phyloP scores from a whole-genome alignment of 2,797 vertebrate species.

The Acanthopagrus latus region DNA sequence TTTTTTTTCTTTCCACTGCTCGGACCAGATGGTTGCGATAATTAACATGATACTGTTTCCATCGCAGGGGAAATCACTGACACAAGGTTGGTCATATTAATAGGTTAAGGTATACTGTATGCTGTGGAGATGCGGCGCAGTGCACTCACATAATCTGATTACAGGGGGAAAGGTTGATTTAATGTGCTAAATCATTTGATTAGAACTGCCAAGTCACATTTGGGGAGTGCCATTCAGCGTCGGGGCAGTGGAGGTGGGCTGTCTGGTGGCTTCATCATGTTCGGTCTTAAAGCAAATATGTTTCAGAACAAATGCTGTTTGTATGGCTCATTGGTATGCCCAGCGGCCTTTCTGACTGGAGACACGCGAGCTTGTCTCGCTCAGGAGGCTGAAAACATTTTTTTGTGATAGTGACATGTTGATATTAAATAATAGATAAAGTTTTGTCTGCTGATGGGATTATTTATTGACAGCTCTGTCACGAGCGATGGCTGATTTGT shows the following conservation, averaged over 20 bases:
- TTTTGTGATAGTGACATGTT: slow-evolving; percentile 9
- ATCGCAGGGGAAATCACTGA: slow-evolving; percentile 88
- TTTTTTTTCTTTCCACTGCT: slow-evolving; percentile 73
- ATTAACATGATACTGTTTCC: slow-evolving; percentile 90
- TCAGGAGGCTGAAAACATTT: slow-evolving; percentile 26
- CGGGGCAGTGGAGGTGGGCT: slow-evolving; percentile 60
- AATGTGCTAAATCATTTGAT: slow-evolving; percentile 84
- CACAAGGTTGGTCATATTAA: slow-evolving; percentile 87
- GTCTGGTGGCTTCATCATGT: slow-evolving; percentile 58
- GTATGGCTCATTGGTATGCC: slow-evolving; percentile 23
- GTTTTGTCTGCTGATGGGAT: slow-evolving; percentile 17
- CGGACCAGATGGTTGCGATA: slow-evolving; percentile 90
- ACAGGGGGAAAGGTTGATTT: slow-evolving; percentile 81
- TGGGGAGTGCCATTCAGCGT: slow-evolving; percentile 73
- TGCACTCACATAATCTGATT: slow-evolving; percentile 81
- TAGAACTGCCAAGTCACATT: slow-evolving; percentile 84
- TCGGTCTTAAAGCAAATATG: slow-evolving; percentile 56
- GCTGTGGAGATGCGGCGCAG: slow-evolving; percentile 77
- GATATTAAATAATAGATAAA: slow-evolving; percentile 25
- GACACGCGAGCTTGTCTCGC: slow-evolving; percentile 26
- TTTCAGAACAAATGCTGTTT: slow-evolving; percentile 36
- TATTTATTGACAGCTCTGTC: slow-evolving; percentile 37
- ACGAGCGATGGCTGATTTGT: slow-evolving; percentile 1
- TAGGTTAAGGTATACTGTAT: slow-evolving; percentile 86
- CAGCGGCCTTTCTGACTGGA: slow-evolving; percentile 3